Percentiles rank a stretch among this genome's conserved stretches.
phyloP scores from a whole-genome alignment of 2,888 invertebrate genomes.

The Eupithecia tripunctaria region DNA sequence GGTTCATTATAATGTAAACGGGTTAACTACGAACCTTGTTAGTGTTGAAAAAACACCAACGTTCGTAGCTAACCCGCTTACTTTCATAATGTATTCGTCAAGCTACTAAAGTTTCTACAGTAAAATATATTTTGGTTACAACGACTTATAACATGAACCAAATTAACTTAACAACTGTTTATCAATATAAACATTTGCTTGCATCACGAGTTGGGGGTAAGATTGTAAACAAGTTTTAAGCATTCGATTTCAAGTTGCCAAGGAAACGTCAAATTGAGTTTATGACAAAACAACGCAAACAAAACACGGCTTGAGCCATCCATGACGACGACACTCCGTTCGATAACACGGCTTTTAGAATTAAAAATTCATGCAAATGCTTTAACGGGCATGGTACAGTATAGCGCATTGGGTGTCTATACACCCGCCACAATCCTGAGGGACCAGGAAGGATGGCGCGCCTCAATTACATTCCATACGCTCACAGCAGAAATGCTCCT shows the following conservation, averaged over 20 bases:
- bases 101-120: too few species aligned
- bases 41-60: too few species aligned
- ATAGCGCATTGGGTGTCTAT: constrained; percentile 53
- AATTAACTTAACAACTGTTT: background rate
- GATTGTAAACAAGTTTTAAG: background rate
- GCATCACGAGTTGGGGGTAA: background rate
- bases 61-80: too few species aligned
- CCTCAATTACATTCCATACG: constrained; percentile 75
- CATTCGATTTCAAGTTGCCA: background rate
- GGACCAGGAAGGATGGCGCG: constrained; percentile 65
- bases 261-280: background rate
- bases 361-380: constrained; percentile 22
- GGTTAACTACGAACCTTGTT: too few species aligned
- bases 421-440: constrained; percentile 56
- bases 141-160: background rate
- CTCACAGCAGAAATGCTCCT: constrained; percentile 60
- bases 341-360: constrained; percentile 18
- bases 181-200: background rate
- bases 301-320: background rate
- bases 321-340: background rate
- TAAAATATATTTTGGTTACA: too few species aligned
- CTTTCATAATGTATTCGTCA: too few species aligned
- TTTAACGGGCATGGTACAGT: constrained; percentile 30
- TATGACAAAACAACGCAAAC: background rate
- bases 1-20: too few species aligned